Base-by-base conservation (phyloP, 2,113 vertebrate genomes). In the Sinocyclocheilus rhinocerous region DNA sequence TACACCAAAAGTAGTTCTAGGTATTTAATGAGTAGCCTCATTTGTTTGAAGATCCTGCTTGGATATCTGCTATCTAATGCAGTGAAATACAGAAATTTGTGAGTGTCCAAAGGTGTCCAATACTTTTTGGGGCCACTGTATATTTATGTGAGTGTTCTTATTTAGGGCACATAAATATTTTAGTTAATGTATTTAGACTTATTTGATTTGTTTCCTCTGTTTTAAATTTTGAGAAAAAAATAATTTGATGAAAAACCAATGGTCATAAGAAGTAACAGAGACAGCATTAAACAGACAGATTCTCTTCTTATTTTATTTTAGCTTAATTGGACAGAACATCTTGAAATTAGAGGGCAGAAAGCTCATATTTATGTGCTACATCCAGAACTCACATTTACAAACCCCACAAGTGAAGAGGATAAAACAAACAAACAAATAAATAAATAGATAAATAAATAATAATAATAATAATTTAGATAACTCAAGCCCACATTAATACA, bases 401-500 rank as follows among this genome's bases (percentile, higher is more conserved):
- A 83, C 73, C 80, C 80, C 80, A 83, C 39, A 76, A 42, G 70
- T 20, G 18, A 85, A 61, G 91, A 93, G 90, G 52, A 55, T 55
- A 55, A 33, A 3, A 33, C 29, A 33, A 33, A 33, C 2, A 33
- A 33, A 33, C 2, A 33, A 55, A 55, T 55, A 55, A 16, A 55
- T 50, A 52, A 50, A n/a, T n/a, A n/a, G n/a, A n/a, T n/a, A n/a
- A n/a, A n/a, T n/a, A n/a, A 24, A 63, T 11, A 63, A 22, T 10
- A n/a, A 39, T 20, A 92, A 91, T 90, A 81, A 91, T 85, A 94
- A 55, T 55, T 55, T 92, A 93, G 91, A 94, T 92, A 94, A 92
- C 91, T 94, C 91, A 93, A 93, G 95, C 93, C 92, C 93, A 93
- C 91, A 89, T 93, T 93, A 95, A 94, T 93, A 90, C 92, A 95